phyloP scores from a whole-genome alignment of 1,140 invertebrate genomes.

The Eubasilissa regina region DNA sequence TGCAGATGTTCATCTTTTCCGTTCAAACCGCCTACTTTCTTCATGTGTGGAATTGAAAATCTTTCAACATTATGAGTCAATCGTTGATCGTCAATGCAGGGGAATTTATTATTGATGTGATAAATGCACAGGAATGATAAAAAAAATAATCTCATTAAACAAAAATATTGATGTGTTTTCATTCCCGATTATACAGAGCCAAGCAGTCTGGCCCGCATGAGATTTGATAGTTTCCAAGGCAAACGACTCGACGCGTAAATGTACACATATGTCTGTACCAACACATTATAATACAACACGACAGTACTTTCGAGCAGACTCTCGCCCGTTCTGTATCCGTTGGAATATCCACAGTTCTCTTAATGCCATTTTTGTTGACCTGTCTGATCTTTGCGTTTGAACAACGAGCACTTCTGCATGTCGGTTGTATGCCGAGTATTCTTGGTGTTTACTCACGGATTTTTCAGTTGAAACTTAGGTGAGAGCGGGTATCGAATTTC shows the following conservation, averaged over 20 bases:
- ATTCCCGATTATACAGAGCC: not conserved
- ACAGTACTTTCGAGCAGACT: not conserved
- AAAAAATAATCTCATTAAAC: too few species aligned
- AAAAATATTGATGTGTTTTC: too few species aligned
- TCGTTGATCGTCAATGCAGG: too few species aligned
- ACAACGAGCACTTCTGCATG: not conserved
- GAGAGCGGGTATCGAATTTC: not conserved
- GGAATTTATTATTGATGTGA: too few species aligned
- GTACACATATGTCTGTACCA: not conserved
- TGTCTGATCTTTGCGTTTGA: not conserved
- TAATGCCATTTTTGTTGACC: slow-evolving; percentile 17
- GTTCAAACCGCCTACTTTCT: too few species aligned
- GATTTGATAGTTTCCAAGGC: slow-evolving; percentile 9
- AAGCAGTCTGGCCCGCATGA: slow-evolving; percentile 13
- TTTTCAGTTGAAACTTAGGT: not conserved
- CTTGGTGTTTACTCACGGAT: not conserved
- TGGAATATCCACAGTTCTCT: not conserved
- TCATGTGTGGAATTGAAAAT: too few species aligned
- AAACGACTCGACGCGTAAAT: not conserved
- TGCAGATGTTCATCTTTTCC: too few species aligned
- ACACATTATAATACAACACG: not conserved
- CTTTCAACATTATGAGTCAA: too few species aligned
- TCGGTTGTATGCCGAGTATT: not conserved
- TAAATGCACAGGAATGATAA: too few species aligned
- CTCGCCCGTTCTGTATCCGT: not conserved